Conservation (phyloP, 1,140 invertebrate species). For the Euura lappo region DNA sequence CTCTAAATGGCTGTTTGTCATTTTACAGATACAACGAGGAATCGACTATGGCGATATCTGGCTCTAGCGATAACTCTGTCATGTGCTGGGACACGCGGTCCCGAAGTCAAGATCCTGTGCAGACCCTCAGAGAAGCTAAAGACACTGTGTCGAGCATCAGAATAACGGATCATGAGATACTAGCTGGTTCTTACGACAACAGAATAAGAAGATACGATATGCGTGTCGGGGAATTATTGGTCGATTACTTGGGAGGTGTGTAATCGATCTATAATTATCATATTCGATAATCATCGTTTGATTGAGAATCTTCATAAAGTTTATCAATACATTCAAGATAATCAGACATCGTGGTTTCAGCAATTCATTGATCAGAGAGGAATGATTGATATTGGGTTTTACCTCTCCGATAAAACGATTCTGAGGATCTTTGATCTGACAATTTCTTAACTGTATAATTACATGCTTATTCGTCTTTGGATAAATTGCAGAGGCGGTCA, state of each 20-base stretch:
- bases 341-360: no score
- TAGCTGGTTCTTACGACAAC: constrained; percentile 90
- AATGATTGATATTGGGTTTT: no score
- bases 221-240: constrained; percentile 78
- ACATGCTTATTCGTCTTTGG: no score
- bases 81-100: constrained; percentile 88
- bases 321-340: no score
- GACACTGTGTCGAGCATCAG: constrained; percentile 89
- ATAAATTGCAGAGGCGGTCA: constrained; percentile 67
- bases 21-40: constrained; percentile 86
- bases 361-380: no score
- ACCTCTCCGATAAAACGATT: no score
- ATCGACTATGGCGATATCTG: constrained; percentile 87
- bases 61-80: constrained; percentile 90
- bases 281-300: not conserved
- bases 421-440: no score
- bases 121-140: constrained; percentile 88
- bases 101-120: constrained; percentile 75
- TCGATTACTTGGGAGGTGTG: constrained; percentile 86
- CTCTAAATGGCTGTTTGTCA: constrained; percentile 7
- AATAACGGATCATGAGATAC: constrained; percentile 89
- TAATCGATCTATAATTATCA: constrained; percentile 20
- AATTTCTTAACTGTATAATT: no score
- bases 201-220: constrained; percentile 90
- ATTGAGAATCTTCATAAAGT: no score